Conservation (phyloP, 1,140 invertebrate genomes). For the Conopomorpha cramerella region DNA sequence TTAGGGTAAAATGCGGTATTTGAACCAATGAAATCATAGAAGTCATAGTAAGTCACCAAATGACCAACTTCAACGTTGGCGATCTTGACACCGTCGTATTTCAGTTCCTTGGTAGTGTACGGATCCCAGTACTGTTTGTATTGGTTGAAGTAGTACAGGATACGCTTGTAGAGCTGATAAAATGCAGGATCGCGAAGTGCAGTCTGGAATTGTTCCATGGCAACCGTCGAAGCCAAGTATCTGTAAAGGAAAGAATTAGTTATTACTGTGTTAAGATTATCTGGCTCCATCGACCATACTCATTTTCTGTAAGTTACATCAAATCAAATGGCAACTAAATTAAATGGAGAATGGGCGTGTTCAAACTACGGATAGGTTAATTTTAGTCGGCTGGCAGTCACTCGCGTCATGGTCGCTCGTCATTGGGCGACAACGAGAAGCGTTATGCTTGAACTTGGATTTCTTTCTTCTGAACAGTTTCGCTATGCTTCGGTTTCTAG, state of each 20-base stretch:
- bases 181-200: slow-evolving; percentile 69
- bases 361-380: too few species aligned
- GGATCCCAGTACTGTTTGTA: slow-evolving; percentile 63
- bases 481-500: too few species aligned
- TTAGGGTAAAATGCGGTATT: slow-evolving; percentile 37
- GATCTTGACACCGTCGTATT: slow-evolving; percentile 61
- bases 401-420: too few species aligned
- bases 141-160: slow-evolving; percentile 61
- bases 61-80: slow-evolving; percentile 59
- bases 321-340: too few species aligned
- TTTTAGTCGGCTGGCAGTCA: too few species aligned
- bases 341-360: too few species aligned
- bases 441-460: too few species aligned
- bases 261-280: not conserved
- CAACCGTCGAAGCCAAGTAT: slow-evolving; percentile 48
- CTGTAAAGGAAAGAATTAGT: slow-evolving; percentile 15
- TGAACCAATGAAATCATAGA: slow-evolving; percentile 55
- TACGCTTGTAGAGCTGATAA: slow-evolving; percentile 67
- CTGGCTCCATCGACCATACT: too few species aligned
- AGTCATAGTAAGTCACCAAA: slow-evolving; percentile 61
- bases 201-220: slow-evolving; percentile 62
- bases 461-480: too few species aligned
- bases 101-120: slow-evolving; percentile 64
- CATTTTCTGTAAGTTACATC: too few species aligned
- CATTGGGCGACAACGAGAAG: too few species aligned